Evolutionary conservation across 53 echinoderm and acorn worm species (phyloP), one percentile per base, ranked within the genome.

Genomic region (Paracentrotus lividus): DNA sequence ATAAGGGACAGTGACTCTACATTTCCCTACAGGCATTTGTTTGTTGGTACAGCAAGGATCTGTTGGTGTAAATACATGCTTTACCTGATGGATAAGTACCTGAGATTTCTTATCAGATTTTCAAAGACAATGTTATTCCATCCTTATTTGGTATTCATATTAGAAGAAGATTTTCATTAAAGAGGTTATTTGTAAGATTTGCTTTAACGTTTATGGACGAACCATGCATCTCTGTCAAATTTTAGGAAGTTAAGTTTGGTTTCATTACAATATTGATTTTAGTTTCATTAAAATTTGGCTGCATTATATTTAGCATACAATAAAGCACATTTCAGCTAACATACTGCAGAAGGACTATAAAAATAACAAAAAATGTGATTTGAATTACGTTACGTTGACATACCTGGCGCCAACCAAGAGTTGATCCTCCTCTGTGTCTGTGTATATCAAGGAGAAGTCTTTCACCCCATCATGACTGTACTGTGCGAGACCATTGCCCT

Each of bases 361-460:
- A 32, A 2, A 81, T 24, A 42, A 81, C 8, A 47, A 81, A 14
- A 81, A 38, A 15, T 81, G 45, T 45, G 44, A 81, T 32, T 18
- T 14, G 42, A 76, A 2, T 40, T 56, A 0, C 2, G 12, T 31
- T 20, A 76, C 31, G 13, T 2, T 5, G 8, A 97, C 97, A 88
- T 84, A 97, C 97, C 94, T 97, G 84, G 97, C 97, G 52, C 97
- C 97, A 44, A 97, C 97, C 20, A 97, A 87, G 44, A 97, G 94
- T 85, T 97, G 96, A 88, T 95, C 85, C 40, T 95, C 76, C 21
- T 90, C 90, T 10, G 88, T 78, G 81, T 97, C 97, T 14, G 96
- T 88, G 34, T 95, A 90, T 21, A 97, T 77, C 84, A 93, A 94
- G 2, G 96, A 95, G 59, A 93, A 97, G 68, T 97, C 96, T 45